Conservation (phyloP, 2,113 vertebrate genomes). For the Paramisgurnus dabryanus region DNA sequence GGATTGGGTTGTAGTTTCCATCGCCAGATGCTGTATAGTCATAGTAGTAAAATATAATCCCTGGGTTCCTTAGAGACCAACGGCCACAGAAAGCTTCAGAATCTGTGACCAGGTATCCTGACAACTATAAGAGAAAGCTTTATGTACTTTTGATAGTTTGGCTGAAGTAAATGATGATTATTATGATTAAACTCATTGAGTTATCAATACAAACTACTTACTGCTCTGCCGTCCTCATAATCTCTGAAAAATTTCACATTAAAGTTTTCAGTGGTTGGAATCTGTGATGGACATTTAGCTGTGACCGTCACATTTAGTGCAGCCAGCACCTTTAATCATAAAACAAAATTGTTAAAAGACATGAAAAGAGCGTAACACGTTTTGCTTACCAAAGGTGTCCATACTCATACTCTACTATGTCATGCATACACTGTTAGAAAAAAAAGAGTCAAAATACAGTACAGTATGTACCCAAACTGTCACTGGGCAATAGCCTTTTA, state of each 20-base stretch:
- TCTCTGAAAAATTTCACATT: slow-evolving; percentile 79
- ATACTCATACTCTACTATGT: too few relatives aligned
- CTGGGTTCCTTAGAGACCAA: slow-evolving; percentile 78
- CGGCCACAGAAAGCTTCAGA: slow-evolving; percentile 78
- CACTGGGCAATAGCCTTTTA: too few relatives aligned
- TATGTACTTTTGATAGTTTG: too few relatives aligned
- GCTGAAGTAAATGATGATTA: not conserved
- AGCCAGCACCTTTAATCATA: slow-evolving; percentile 70
- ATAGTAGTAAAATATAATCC: slow-evolving; percentile 68
- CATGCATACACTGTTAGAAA: too few relatives aligned
- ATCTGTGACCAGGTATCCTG: slow-evolving; percentile 54
- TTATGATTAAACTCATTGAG: not conserved
- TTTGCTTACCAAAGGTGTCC: not conserved
- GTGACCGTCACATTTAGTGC: slow-evolving; percentile 73
- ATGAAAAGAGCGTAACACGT: too few relatives aligned
- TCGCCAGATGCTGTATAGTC: slow-evolving; percentile 62
- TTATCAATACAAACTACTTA: slow-evolving; percentile 38
- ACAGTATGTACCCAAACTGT: too few relatives aligned
- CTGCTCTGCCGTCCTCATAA: slow-evolving; percentile 74
- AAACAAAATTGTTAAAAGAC: not conserved
- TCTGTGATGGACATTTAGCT: slow-evolving; percentile 72
- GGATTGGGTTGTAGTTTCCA: slow-evolving; percentile 71
- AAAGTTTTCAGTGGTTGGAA: slow-evolving; percentile 69
- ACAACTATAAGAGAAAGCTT: slow-evolving; percentile 15
- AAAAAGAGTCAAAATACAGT: too few relatives aligned